Evolutionary conservation across 1,140 invertebrate species (phyloP), one percentile per base, ranked within the genome.

Genomic region (Elymnias hypermnestra): DNA sequence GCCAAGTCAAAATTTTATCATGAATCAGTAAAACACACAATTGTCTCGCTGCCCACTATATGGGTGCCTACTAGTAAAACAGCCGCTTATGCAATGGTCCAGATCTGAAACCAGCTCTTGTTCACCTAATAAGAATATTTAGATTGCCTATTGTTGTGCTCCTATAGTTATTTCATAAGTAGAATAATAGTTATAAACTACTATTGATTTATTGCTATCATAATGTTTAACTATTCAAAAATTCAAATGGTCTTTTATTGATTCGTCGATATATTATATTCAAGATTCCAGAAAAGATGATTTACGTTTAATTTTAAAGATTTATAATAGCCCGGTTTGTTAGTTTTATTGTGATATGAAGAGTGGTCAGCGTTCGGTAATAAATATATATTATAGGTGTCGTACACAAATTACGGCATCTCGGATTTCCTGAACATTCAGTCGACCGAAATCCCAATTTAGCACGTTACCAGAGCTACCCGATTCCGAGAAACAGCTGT

Each of bases 401-500:
- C n/a, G n/a, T n/a, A n/a, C n/a, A n/a, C n/a, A n/a, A n/a, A n/a
- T n/a, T n/a, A n/a, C n/a, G n/a, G 28, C 57, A 66, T 70, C 60
- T 78, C 68, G 41, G 44, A 66, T 74, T 78, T 72, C 63, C 41
- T 53, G 40, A 50, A 47, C 50, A 57, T 50, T 48, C 36, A 45
- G 18, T 22, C 45, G 53, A 47, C 47, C 51, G 33, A 55, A 54
- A 48, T 73, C 79, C 67, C 55, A 66, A 79, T 68, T 82, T 83
- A 82, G 77, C 74, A 64, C 65, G 66, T 70, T 65, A 72, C 73
- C 59, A 74, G 53, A 60, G 61, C 61, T 6, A 64, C 70, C 70
- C 51, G 67, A 63, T 81, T 81, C 77, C 60, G 46, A 69, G 76
- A 79, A 71, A 77, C 72, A 77, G 74, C 67, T 81, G 77, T 81